Conservation (phyloP, 2,113 vertebrate genomes). For the Coptodon rendalli region DNA sequence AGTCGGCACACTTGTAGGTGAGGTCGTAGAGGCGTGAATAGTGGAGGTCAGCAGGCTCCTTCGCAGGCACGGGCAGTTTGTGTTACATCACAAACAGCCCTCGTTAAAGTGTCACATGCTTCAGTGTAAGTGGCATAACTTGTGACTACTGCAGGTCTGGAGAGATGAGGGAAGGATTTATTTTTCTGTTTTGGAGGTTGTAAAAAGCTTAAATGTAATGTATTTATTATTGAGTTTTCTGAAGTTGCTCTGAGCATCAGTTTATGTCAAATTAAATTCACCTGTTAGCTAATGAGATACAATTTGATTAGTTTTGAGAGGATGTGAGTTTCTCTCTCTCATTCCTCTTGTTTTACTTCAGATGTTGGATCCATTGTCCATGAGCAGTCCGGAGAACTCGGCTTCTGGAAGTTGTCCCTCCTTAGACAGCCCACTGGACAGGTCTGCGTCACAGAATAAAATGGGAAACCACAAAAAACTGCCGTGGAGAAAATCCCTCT, state of each 20-base stretch:
- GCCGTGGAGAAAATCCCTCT: neutral
- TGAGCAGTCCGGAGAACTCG: slow-evolving; percentile 99
- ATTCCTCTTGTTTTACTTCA: slow-evolving; percentile 38
- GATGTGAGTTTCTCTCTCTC: neutral
- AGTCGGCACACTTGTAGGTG: neutral
- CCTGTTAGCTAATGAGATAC: neutral
- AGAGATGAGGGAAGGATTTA: neutral
- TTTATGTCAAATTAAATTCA: neutral
- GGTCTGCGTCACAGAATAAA: slow-evolving; percentile 65
- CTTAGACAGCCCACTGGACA: slow-evolving; percentile 96
- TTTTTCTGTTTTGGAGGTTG: neutral
- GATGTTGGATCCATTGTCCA: slow-evolving; percentile 96
- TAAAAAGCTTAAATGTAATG: neutral
- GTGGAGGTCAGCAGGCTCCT: neutral
- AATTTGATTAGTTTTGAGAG: neutral
- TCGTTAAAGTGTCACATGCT: neutral
- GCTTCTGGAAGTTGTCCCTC: slow-evolving; percentile 97
- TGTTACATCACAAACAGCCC: neutral
- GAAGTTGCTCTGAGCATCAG: neutral
- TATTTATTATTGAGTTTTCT: neutral
- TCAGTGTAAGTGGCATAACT: neutral
- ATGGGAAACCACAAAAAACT: neutral
- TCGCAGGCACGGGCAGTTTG: neutral
- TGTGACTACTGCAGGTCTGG: neutral
- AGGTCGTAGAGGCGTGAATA: neutral